Evolutionary conservation across 2,113 vertebrate species (phyloP), one percentile per base, ranked within the genome.

Genomic region (Xenotilapia leptura): DNA sequence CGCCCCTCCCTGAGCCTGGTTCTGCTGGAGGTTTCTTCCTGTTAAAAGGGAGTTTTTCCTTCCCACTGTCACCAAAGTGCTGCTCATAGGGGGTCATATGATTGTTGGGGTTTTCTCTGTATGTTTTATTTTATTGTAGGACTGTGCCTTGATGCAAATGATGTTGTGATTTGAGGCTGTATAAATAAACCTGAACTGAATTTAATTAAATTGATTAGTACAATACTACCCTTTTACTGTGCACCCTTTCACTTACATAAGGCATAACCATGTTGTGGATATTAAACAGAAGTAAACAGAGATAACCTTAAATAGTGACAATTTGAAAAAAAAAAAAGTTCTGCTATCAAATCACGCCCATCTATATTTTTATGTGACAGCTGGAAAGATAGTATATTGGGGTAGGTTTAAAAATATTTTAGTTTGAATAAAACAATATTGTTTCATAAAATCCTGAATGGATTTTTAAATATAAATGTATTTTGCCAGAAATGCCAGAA

Each of bases 191-290:
- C 15, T 33, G 56, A 60, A 60, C 7, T 60, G 28, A 60, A 60
- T 60, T 9, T 1, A 60, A 33, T 60, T 6, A 17, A 60, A 31
- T 19, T 60, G 15, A 60, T 17, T 31, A 93, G 90, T 77, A 89
- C 33, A 91, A 94, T 95, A 91, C 82, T 79, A 80, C 40, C 58
- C 87, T 86, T 86, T 93, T 70, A 65, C 36, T 58, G 55, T 58
- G 55, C 55, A 58, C 13, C 55, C 55, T 58, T 58, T 58, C 21
- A n/a, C 81, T 92, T 89, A 90, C 21, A 82, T 84, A 49, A 83
- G 31, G 84, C n/a, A 45, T 79, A 23, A 68, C 33, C n/a, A 26
- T 3, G 38, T 73, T 73, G 38, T 14, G 19, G 38, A 45, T 17
- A 26, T 23, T 45, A 73, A 73, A 73, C n/a, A 73, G 21, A 42